Evolutionary conservation across 2,797 vertebrate genomes (phyloP).

Genomic region (Eurystomus glaucurus): DNA sequence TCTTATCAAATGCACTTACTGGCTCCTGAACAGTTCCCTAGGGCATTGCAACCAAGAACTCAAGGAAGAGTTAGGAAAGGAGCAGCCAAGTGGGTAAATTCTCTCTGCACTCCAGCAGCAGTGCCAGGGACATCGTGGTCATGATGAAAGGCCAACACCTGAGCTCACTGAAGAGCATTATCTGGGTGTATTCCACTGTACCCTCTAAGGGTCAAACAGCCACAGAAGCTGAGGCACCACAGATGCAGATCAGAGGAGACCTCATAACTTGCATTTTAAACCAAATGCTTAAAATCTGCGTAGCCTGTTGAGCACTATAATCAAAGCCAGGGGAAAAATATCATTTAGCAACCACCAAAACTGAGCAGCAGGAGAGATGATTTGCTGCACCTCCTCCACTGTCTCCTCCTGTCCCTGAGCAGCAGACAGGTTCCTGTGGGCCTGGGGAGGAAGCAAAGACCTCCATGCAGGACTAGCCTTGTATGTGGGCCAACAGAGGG

Average conservation of each 20-base stretch:
- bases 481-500: accelerated
- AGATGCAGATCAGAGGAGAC: neutral
- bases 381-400: neutral
- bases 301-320: neutral
- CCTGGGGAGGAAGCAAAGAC: neutral
- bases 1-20: neutral
- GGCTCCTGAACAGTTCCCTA: neutral
- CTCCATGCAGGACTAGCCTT: neutral
- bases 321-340: neutral
- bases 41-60: neutral
- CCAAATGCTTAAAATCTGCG: neutral
- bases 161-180: neutral
- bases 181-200: neutral
- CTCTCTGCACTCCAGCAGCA: neutral
- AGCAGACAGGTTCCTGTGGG: neutral
- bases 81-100: neutral
- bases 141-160: neutral
- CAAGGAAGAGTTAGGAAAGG: neutral
- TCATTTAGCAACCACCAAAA: neutral
- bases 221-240: neutral
- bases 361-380: neutral
- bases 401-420: neutral
- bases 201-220: neutral
- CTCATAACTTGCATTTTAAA: neutral
- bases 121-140: neutral